Percentiles rank a stretch among this genome's conserved stretches.
Conservation (phyloP, 2,797 vertebrate species). For the Sebastes alutus region DNA sequence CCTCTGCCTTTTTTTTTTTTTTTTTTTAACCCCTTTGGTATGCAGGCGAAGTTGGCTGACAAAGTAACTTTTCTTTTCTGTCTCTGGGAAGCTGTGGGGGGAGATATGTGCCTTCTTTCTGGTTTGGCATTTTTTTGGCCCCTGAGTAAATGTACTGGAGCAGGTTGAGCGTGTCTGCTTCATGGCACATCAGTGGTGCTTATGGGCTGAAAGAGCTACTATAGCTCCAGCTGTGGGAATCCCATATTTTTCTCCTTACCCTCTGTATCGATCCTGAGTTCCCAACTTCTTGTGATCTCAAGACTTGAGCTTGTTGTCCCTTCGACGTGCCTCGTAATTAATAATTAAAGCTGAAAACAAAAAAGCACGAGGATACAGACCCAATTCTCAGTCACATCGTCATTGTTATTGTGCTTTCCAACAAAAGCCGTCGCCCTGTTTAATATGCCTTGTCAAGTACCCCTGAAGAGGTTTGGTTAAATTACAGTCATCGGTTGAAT, state of each 20-base stretch:
- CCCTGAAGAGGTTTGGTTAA: conserved; percentile 68
- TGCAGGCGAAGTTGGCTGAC: conserved; percentile 59
- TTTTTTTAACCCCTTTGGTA: conserved; percentile 40
- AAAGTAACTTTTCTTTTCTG: conserved; percentile 57
- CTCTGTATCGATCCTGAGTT: not conserved
- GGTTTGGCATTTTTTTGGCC: conserved; percentile 8
- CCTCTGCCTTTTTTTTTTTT: conserved; percentile 19
- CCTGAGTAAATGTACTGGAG: conserved; percentile 19
- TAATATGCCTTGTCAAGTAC: conserved; percentile 65
- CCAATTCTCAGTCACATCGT: not conserved
- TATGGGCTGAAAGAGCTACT: conserved; percentile 6
- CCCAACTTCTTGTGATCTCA: not conserved
- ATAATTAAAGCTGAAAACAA: conserved; percentile 15
- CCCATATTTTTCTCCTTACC: not conserved
- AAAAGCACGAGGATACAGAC: not conserved
- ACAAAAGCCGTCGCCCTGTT: conserved; percentile 42
- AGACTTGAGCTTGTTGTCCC: not conserved
- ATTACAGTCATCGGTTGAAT: conserved; percentile 73
- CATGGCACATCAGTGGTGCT: conserved; percentile 2
- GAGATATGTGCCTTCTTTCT: conserved; percentile 21
- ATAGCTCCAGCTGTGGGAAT: not conserved
- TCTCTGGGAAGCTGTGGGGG: conserved; percentile 25
- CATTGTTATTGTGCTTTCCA: conserved; percentile 46
- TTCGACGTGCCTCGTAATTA: not conserved
- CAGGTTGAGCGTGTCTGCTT: conserved; percentile 29